These are phyloP conservation scores for Dicentrarchus labrax DNA, from an alignment of 2,113 vertebrate genomes.

Conservation along the genomic window DNA sequence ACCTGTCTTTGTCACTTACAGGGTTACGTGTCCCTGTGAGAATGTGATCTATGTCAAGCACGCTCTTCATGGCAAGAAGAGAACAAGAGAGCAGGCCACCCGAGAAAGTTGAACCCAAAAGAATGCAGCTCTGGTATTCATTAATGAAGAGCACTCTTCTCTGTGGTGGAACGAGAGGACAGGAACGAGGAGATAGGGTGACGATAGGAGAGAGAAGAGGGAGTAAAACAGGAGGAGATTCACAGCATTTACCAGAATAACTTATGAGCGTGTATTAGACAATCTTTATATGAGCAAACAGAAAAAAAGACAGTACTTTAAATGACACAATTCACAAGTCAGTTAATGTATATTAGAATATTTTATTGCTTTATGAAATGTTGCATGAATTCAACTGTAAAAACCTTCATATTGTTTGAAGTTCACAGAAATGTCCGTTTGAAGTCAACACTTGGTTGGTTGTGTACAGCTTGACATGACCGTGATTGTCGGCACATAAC, in stretches of 20 bases:
- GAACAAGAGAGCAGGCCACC: constrained; percentile 79
- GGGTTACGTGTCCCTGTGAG: constrained; percentile 69
- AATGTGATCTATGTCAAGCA: constrained; percentile 81
- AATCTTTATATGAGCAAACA: not conserved
- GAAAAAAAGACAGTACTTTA: not conserved
- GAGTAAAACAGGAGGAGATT: constrained; percentile 2
- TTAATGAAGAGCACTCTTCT: constrained; percentile 76
- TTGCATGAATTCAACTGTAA: constrained; percentile 79
- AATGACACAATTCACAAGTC: constrained; percentile 21
- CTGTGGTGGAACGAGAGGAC: constrained; percentile 44
- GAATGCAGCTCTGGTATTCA: constrained; percentile 81
- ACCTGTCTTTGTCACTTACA: constrained; percentile 75
- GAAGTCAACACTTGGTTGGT: constrained; percentile 77
- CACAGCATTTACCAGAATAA: constrained; percentile 6
- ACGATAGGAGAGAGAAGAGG: constrained; percentile 28
- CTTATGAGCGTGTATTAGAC: not conserved
- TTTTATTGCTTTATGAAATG: constrained; percentile 86
- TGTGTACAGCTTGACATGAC: constrained; percentile 79
- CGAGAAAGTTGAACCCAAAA: constrained; percentile 80
- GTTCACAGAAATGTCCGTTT: constrained; percentile 82
- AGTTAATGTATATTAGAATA: constrained; percentile 75
- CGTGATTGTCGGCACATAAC: constrained; percentile 82
- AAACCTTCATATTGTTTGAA: constrained; percentile 82
- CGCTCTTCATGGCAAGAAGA: constrained; percentile 68
- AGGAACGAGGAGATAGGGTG: constrained; percentile 48